These are phyloP conservation scores for Phycodurus eques DNA, from an alignment of 2,113 vertebrate species.

Conservation along the genomic window DNA sequence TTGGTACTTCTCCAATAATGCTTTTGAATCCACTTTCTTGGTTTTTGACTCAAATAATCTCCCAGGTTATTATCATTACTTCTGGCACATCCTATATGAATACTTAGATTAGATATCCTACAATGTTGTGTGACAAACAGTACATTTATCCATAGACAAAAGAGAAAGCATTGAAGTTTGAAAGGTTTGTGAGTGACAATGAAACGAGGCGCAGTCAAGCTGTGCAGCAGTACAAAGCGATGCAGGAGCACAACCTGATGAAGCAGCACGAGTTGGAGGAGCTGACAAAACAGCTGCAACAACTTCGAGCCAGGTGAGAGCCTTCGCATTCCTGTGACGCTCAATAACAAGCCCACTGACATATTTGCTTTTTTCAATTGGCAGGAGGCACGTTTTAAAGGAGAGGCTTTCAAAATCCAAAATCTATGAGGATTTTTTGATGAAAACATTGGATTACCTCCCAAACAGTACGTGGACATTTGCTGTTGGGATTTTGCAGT, in stretches of 20 bases:
- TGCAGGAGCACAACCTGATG: conserved; percentile 58
- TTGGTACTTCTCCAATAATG: too few relatives aligned
- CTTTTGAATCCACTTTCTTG: too few relatives aligned
- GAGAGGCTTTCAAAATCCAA: conserved; percentile 65
- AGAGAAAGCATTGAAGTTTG: conserved; percentile 68
- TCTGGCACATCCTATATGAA: too few relatives aligned
- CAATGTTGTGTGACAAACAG: not conserved
- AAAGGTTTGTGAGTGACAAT: conserved; percentile 69
- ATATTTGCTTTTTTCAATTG: conserved; percentile 9
- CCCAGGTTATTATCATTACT: too few relatives aligned
- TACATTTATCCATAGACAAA: conserved; percentile 50
- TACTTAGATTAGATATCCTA: not conserved
- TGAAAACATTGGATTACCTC: conserved; percentile 69
- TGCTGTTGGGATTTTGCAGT: not conserved
- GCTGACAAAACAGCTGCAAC: conserved; percentile 59
- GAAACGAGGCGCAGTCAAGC: conserved; percentile 58
- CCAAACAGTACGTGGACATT: conserved; percentile 63
- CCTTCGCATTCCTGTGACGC: not conserved
- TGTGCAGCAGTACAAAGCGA: conserved; percentile 64
- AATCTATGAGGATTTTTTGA: conserved; percentile 72
- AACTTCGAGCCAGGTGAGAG: conserved; percentile 58
- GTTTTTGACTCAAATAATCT: too few relatives aligned
- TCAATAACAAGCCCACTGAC: not conserved
- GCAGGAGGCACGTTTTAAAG: conserved; percentile 69
- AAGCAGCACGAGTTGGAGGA: conserved; percentile 65